Evolutionary conservation across 2,888 invertebrate species (phyloP), one percentile per base, ranked within the genome.

Genomic region (Helobdella robusta): DNA sequence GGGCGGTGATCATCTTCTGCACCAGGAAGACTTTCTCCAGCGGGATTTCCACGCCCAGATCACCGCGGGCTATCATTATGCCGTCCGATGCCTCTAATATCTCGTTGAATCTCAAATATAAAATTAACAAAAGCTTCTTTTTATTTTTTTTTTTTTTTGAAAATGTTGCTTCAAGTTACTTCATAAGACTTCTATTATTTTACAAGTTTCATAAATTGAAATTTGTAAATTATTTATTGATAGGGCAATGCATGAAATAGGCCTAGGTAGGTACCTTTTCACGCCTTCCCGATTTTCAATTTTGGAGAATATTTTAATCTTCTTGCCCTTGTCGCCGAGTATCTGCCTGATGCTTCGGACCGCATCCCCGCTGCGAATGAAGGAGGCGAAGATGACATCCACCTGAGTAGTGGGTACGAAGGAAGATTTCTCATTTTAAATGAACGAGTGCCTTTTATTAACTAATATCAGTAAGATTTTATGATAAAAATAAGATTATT

Each of bases 1-100:
- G 86, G 18, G 91, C 87, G 76, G 93, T 93, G 85, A 95, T 91
- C 69, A 89, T 87, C 81, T 97, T 94, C 78, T 95, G 94, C 0
- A 93, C 92, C 40, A 94, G 82, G 83, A 93, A 93, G 20, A 72
- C 73, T 59, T 73, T 70, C 79, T 95, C 92, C 48, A 91, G 87
- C 2, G 92, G 92, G 73, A 94, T 92, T 82, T 95, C 95, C 76
- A 92, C 92, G 73, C 93, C 92, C 69, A 94, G 83, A 80, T 94
- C 93, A 74, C 92, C 94, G 71, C 94, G 87, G 23, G 94, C 94
- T 0, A 93, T 91, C 91, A 97, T 92, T 68, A 97, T 91, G 73
- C 93, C 95, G 78, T 97, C 95, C 0, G 91, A 87, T 15, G 86
- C 89, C 60, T 83, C 84, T 76, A 93, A 89, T 73, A 95, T 93